phyloP scores from a whole-genome alignment of 2,888 invertebrate genomes.

The Xylocampa areola region DNA sequence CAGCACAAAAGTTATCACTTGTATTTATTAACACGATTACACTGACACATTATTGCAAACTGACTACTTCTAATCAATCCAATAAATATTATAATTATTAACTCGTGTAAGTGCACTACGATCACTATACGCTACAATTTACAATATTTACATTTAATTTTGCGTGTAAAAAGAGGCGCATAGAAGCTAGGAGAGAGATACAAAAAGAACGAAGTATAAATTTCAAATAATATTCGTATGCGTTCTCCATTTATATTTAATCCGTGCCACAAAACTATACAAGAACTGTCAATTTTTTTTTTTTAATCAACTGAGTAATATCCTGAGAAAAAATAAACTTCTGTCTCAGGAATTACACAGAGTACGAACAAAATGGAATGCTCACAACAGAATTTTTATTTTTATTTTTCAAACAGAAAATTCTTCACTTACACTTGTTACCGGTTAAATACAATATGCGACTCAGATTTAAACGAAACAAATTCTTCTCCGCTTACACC shows the following conservation, averaged over 20 bases:
- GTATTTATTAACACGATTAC: slow-evolving; percentile 69
- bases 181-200: background rate
- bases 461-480: background rate
- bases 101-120: slow-evolving; percentile 38
- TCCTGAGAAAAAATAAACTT: too few species aligned
- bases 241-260: background rate
- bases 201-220: too few species aligned
- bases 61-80: slow-evolving; percentile 65
- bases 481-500: background rate
- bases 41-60: slow-evolving; percentile 73
- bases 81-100: slow-evolving; percentile 65
- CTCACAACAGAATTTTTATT: too few species aligned
- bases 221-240: too few species aligned
- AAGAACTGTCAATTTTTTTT: too few species aligned
- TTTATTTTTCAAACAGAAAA: too few species aligned
- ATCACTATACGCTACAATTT: slow-evolving; percentile 38
- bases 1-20: slow-evolving; percentile 39
- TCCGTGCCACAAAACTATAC: background rate
- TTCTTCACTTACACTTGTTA: background rate
- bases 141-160: slow-evolving; percentile 52
- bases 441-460: too few species aligned
- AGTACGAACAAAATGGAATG: too few species aligned
- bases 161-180: slow-evolving; percentile 1
- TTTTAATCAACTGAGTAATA: too few species aligned
- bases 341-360: too few species aligned